phyloP scores from a whole-genome alignment of 2,888 invertebrate genomes.

The Agelastica alni region DNA sequence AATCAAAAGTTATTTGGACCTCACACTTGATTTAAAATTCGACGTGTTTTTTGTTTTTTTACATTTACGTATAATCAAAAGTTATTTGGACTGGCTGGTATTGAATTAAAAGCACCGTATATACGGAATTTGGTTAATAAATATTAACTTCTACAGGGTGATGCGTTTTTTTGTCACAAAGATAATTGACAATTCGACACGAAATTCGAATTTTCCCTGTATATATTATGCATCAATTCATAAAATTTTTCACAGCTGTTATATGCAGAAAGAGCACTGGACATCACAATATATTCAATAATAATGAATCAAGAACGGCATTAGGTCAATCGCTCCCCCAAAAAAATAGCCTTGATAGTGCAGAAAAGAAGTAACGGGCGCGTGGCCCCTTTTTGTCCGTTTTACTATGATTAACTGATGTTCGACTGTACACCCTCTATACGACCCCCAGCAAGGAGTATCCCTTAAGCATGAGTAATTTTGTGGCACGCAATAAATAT shows the following conservation, averaged over 20 bases:
- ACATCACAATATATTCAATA: slow-evolving; percentile 41
- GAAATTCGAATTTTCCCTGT: background rate
- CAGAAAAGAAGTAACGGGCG: slow-evolving; percentile 42
- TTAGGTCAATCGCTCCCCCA: slow-evolving; percentile 34
- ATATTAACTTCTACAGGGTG: no score
- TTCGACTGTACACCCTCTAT: slow-evolving; percentile 46
- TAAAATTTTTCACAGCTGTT: slow-evolving; percentile 25
- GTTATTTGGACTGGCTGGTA: no score
- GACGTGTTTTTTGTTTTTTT: no score
- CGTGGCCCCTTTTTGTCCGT: slow-evolving; percentile 57
- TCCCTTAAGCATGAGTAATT: slow-evolving; percentile 10
- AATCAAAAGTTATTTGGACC: no score
- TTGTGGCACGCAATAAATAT: slow-evolving; percentile 10
- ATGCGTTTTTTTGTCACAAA: no score
- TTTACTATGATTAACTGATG: slow-evolving; percentile 43
- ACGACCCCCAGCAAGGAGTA: slow-evolving; percentile 19
- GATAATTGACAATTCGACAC: no score
- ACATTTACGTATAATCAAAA: no score
- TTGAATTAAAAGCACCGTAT: no score
- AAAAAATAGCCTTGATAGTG: slow-evolving; percentile 17
- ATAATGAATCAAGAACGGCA: slow-evolving; percentile 29
- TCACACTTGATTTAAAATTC: no score
- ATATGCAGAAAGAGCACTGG: slow-evolving; percentile 44
- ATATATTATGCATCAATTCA: background rate
- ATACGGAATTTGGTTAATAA: no score